Base-by-base conservation (phyloP, 2,888 invertebrate genomes). In the Falcaria lacertinaria region DNA sequence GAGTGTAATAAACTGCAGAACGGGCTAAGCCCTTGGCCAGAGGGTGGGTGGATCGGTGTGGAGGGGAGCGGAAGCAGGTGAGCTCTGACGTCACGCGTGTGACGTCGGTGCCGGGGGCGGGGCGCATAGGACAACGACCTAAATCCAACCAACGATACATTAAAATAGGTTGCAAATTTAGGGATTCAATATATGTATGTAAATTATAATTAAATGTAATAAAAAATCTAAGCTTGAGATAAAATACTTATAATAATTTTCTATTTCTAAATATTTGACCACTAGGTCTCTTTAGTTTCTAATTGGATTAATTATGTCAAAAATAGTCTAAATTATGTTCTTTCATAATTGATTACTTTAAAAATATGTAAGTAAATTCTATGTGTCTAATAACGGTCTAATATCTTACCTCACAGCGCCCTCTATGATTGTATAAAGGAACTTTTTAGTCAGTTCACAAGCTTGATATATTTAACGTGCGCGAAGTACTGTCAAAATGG, bases 81-180 rank as follows among this genome's bases (percentile, higher is more conserved):
- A 64, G 61, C 47, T 50, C 68, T 84, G 86, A 86, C 88, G 88
- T 85, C 86, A 85, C 74, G 41, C 50, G 52, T 48, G 71, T 85
- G 85, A 86, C 87, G 88, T 87, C 85, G 78, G 74, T 43, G 42
- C 43, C 50, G 71, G 67, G 67, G 80, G 79, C 78, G 80, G 75
- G 77, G 72, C 72, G 50, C 64, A 46, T 60, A 71, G 81, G 77
- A 64, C 80, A 70, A 53, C 75, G 80, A 82, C 79, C 80, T 68
- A 67, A 48, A 56, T 33, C 39, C 22, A 22, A 8, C 35, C n/a
- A n/a, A 15, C 19, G 19, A 6, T 6, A 3, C 19, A 19, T 17
- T n/a, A 22, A 46, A 32, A 15, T n/a, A 1, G 4, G n/a, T 1
- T 14, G 16, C 5, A 34, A 5, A 15, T 34, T 4, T 15, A 34